Evolutionary conservation across 1,140 invertebrate genomes (phyloP).

Genomic region (Papilio xuthus): DNA sequence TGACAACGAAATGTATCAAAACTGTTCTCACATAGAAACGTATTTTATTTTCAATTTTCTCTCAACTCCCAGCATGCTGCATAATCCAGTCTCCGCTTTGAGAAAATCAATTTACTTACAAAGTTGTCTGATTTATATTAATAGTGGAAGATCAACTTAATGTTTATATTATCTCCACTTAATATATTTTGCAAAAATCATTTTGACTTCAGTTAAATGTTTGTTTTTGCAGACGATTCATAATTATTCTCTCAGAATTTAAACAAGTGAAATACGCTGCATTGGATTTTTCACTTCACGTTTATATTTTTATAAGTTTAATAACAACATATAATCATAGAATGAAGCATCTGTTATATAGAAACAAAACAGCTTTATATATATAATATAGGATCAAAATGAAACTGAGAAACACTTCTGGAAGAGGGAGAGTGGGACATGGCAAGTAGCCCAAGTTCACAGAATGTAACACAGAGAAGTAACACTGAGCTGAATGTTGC

Average conservation of each 20-base stretch:
- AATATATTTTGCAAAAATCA: background rate
- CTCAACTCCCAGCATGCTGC: background rate
- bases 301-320: too few species aligned
- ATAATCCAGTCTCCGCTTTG: background rate
- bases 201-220: background rate
- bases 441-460: background rate
- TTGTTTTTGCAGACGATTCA: background rate
- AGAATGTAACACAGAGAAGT: background rate
- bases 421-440: background rate
- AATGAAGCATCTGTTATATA: background rate
- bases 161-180: background rate
- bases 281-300: too few species aligned
- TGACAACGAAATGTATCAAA: background rate
- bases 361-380: background rate
- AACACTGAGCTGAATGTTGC: background rate
- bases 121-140: background rate
- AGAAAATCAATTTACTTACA: slow-evolving; percentile 16
- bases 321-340: too few species aligned
- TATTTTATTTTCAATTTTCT: slow-evolving; percentile 14
- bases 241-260: background rate
- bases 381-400: background rate
- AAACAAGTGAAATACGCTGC: too few species aligned
- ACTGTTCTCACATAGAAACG: background rate
- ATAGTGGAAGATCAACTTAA: background rate
- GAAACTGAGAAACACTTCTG: background rate